phyloP scores from a whole-genome alignment of 2,113 vertebrate genomes.

The Sinocyclocheilus grahami region DNA sequence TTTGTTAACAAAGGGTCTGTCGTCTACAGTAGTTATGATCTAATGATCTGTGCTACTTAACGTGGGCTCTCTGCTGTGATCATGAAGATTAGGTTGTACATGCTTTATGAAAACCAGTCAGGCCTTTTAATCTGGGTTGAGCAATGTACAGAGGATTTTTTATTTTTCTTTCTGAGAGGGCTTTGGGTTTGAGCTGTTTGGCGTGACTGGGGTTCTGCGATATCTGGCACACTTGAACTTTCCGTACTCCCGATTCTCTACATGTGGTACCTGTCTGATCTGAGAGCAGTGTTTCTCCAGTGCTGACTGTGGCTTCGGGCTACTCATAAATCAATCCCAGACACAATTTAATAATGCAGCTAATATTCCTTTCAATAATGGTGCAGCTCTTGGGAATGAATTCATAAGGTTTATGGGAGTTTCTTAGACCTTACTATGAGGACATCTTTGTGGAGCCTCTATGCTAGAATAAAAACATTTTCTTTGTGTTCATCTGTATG shows the following conservation, averaged over 20 bases:
- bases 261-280: slow-evolving; percentile 10
- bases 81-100: slow-evolving; percentile 17
- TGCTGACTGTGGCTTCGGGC: neutral
- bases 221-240: slow-evolving; percentile 55
- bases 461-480: neutral
- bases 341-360: neutral
- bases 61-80: slow-evolving; percentile 5
- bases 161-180: slow-evolving; percentile 57
- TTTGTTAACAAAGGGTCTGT: neutral
- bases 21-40: neutral
- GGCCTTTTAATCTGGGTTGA: slow-evolving; percentile 28
- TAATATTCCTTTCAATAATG: neutral
- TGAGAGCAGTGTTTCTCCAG: slow-evolving; percentile 7
- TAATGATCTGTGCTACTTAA: neutral
- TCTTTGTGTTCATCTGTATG: neutral
- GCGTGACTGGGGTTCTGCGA: slow-evolving; percentile 59
- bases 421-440: neutral
- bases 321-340: neutral
- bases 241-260: neutral
- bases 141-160: slow-evolving; percentile 56
- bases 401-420: neutral
- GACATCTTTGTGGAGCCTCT: neutral
- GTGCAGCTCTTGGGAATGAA: neutral
- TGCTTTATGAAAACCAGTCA: neutral
- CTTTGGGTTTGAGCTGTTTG: slow-evolving; percentile 68